Evolutionary conservation across 2,113 vertebrate genomes (phyloP), one percentile per base, ranked within the genome.

Genomic region (Pachyramphus minor): DNA sequence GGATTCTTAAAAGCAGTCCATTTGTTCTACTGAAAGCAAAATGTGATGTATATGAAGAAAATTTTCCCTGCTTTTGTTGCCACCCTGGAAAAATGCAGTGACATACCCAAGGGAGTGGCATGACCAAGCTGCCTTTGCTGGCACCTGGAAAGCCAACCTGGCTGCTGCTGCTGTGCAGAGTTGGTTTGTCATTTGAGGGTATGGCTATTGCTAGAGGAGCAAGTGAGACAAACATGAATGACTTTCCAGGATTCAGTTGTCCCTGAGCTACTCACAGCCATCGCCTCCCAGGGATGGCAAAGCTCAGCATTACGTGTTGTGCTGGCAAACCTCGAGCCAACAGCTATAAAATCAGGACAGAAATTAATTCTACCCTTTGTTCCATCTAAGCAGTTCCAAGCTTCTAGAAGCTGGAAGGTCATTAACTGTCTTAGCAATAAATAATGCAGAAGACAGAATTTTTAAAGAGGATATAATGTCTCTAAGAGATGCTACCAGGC

Each of bases 181-280:
- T 7, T 6, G 25, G 24, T 0, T 74, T 25, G 28, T 23, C n/a
- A 12, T 12, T 12, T 0, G 1, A 74, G 11, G 20, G 11, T 20
- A n/a, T 31, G n/a, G 10, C 49, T 76, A 0, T 13, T 0, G 0
- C 41, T 56, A 30, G 35, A 90, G 53, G 4, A 84, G 12, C 17
- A 64, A 58, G 23, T 17, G 44, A 8, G 35, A 62, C 8, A 31
- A 66, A 62, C 12, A 49, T 4, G 55, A 77, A 25, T 6, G 16
- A 13, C 45, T 73, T 68, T 52, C 18, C 53, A 39, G 53, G 44
- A 28, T 35, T 53, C 58, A 37, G 17, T 33, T 76, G 35, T 67
- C 45, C 45, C 37, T 25, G 31, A 58, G 5, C 24, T 35, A 12
- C 16, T 81, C 23, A 53, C 67, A 69, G n/a, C 17, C 23, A 24